Base-by-base conservation (phyloP, 2,888 invertebrate species). In the Lasioglossum oenotherae region DNA sequence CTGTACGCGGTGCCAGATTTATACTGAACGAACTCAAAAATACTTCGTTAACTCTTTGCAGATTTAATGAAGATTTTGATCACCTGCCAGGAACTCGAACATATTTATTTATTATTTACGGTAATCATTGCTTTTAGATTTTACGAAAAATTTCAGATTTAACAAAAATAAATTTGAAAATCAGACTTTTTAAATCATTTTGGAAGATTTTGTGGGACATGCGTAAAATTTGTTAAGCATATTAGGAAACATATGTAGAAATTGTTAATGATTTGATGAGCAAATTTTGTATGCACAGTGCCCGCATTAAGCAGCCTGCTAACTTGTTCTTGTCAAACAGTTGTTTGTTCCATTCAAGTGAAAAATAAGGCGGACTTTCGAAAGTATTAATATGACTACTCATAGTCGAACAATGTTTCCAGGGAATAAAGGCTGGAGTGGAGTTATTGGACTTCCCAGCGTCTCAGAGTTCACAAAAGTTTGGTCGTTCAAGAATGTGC, bases 381-480 rank as follows among this genome's bases (percentile, higher is more conserved):
- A 16, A 64, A 31, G 69, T 69, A 69, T 23, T 69, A 38, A 69
- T 23, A 38, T 23, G 35, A 69, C 64, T 64, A 31, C 64, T 64
- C 31, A 31, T 64, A 31, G 35, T 69, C 69, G 23, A 69, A 69
- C 69, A 38, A 69, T 38, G 69, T 69, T 38, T 38, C 69, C 69
- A 38, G 23, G 8, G 69, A 69, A 69, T 69, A 38, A 69, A 69
- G 35, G 23, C 35, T 69, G 35, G 35, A 38, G 35, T 23, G 69
- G 35, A 69, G 23, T 69, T 69, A 35, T 69, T 69, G 35, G 69
- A 38, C 35, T 69, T 38, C 23, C 38, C 35, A 69, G 38, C 69
- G 53, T 53, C 23, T 46, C 23, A 31, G 4, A 74, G 53, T 74
- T 74, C 35, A 53, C 74, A 53, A 74, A 69, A 69, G 69, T 69